phyloP scores from a whole-genome alignment of 2,888 invertebrate species.

The Onchidella celtica region DNA sequence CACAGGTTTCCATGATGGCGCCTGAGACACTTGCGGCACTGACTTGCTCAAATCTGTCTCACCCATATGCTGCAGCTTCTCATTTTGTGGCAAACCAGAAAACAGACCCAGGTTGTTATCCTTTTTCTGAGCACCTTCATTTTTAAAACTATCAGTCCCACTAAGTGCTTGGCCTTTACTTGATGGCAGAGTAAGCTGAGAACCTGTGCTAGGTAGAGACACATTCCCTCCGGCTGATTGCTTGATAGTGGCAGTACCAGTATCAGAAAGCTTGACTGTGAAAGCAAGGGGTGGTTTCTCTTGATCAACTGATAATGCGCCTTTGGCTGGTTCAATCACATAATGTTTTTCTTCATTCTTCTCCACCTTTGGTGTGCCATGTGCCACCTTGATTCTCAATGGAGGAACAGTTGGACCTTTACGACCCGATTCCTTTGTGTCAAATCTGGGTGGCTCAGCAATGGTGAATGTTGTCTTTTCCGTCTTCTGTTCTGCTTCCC shows the following conservation, averaged over 20 bases:
- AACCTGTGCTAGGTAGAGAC: not conserved
- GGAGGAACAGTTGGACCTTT: conserved; percentile 48
- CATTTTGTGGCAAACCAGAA: conserved; percentile 44
- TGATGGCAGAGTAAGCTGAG: not conserved
- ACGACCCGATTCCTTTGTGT: conserved; percentile 15
- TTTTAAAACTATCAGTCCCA: not conserved
- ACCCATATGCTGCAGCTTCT: conserved; percentile 8
- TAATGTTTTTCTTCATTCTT: conserved; percentile 50
- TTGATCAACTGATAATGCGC: not conserved
- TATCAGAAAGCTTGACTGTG: conserved; percentile 45
- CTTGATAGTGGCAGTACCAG: conserved; percentile 45
- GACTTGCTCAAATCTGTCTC: conserved; percentile 15
- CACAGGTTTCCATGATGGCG: conserved; percentile 41
- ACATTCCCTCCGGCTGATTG: not conserved
- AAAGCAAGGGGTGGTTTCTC: conserved; percentile 37
- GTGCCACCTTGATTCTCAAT: conserved; percentile 45
- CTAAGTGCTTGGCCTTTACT: not conserved
- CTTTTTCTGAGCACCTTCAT: conserved; percentile 5
- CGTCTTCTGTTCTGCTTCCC: conserved; percentile 33
- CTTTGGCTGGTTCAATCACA: conserved; percentile 39
- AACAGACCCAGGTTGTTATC: conserved; percentile 31
- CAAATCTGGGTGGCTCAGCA: conserved; percentile 37
- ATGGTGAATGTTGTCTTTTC: conserved; percentile 30
- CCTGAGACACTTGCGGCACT: conserved; percentile 32
- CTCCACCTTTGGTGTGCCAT: conserved; percentile 37